Percentiles rank a stretch among this genome's conserved stretches.
These are phyloP conservation scores for Caenorhabditis uteleia DNA, from an alignment of 2,888 invertebrate species.

Conservation along the genomic window DNA sequence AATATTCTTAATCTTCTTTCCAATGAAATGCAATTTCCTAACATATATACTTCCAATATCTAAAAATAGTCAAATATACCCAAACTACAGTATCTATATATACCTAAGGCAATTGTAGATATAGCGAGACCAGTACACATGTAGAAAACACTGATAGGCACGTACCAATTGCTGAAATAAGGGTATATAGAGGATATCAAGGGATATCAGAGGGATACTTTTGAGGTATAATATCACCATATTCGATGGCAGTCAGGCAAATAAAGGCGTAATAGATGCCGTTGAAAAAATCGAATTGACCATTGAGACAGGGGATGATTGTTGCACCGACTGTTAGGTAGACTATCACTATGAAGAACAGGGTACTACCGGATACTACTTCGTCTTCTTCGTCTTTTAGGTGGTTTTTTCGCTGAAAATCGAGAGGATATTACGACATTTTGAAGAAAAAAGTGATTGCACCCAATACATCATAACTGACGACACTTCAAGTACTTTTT, in stretches of 20 bases:
- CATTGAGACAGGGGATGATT: conserved; percentile 46
- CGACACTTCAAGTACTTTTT: no score
- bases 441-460: no score
- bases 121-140: conserved; percentile 66
- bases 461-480: no score
- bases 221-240: conserved; percentile 63
- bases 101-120: conserved; percentile 66
- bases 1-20: conserved; percentile 59
- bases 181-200: background rate
- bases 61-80: conserved; percentile 29
- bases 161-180: conserved; percentile 53
- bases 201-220: conserved; percentile 29
- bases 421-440: no score
- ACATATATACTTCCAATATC: conserved; percentile 67
- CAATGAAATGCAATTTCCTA: conserved; percentile 63
- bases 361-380: conserved; percentile 39
- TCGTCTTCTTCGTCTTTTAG: conserved; percentile 35
- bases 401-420: conserved; percentile 9
- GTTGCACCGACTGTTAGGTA: conserved; percentile 52
- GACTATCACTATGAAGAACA: conserved; percentile 50
- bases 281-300: conserved; percentile 66
- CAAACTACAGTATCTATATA: conserved; percentile 5
- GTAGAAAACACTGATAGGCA: conserved; percentile 65
- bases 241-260: conserved; percentile 68
- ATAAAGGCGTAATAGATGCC: conserved; percentile 65